phyloP scores from a whole-genome alignment of 1,140 invertebrate species.

The Tetramorium parvispinum region DNA sequence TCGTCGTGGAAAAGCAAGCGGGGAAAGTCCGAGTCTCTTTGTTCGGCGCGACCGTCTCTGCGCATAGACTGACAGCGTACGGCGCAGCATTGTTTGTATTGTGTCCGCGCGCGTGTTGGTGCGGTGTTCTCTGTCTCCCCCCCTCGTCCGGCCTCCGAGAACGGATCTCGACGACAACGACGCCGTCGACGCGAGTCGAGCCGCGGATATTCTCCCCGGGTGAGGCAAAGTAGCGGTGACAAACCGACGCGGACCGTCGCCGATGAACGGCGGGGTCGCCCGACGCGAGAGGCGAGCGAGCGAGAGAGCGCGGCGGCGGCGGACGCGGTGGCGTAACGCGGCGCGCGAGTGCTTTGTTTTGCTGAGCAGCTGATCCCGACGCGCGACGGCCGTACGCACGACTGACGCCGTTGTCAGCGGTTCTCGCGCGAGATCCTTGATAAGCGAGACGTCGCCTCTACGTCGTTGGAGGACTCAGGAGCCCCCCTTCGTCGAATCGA shows the following conservation, averaged over 20 bases:
- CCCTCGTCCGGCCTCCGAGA: no score
- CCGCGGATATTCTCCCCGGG: no score
- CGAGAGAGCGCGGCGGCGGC: constrained; percentile 16
- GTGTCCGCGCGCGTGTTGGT: constrained; percentile 54
- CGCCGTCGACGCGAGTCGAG: no score
- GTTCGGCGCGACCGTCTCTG: constrained; percentile 74
- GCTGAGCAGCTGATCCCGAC: constrained; percentile 81
- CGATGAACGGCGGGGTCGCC: constrained; percentile 23
- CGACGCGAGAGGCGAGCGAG: background rate
- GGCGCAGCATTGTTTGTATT: constrained; percentile 80
- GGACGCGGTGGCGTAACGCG: constrained; percentile 39
- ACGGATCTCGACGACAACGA: no score
- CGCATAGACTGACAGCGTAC: constrained; percentile 71
- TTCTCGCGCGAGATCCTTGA: no score
- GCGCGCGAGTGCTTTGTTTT: constrained; percentile 82
- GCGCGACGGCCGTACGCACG: background rate
- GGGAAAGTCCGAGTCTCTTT: constrained; percentile 78
- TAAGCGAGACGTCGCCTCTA: no score
- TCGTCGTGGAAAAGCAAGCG: constrained; percentile 46
- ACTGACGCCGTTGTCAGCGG: no score
- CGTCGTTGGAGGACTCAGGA: no score
- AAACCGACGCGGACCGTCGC: background rate
- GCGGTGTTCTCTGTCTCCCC: constrained; percentile 1
- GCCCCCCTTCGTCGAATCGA: constrained; percentile 9
- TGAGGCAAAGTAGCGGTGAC: no score